Conservation (phyloP, 1,140 invertebrate species). For the Euura lappo region DNA sequence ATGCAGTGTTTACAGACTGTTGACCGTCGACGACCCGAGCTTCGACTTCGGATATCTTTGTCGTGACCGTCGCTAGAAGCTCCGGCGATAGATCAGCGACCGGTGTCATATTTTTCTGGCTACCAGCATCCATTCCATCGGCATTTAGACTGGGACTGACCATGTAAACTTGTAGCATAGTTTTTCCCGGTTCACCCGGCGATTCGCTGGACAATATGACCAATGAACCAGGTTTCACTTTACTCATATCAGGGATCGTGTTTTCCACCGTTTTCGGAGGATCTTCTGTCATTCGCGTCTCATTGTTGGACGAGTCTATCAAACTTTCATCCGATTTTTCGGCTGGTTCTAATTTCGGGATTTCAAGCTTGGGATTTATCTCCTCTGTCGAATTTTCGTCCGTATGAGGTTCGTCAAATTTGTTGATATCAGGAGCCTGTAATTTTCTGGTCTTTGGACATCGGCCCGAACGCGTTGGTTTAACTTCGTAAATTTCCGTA, state of each 20-base stretch:
- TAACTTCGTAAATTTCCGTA: slow-evolving; percentile 43
- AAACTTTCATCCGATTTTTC: not conserved
- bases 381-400: slow-evolving; percentile 18
- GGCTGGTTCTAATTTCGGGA: not conserved
- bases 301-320: not conserved
- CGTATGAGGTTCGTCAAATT: slow-evolving; percentile 30
- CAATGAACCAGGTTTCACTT: slow-evolving; percentile 54
- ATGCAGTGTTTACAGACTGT: not conserved
- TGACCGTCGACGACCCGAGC: not conserved
- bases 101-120: slow-evolving; percentile 32
- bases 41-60: slow-evolving; percentile 27
- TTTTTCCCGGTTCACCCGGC: slow-evolving; percentile 49
- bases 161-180: slow-evolving; percentile 55
- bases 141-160: slow-evolving; percentile 42
- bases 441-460: slow-evolving; percentile 43
- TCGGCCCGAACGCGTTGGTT: slow-evolving; percentile 53
- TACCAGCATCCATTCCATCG: slow-evolving; percentile 20
- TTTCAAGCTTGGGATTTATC: slow-evolving; percentile 9
- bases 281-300: slow-evolving; percentile 2
- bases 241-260: slow-evolving; percentile 40
- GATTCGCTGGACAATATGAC: slow-evolving; percentile 54
- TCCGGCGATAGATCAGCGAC: slow-evolving; percentile 37
- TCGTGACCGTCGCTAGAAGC: slow-evolving; percentile 41
- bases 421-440: slow-evolving; percentile 42
- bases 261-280: slow-evolving; percentile 26